Conservation (phyloP, 2,888 invertebrate genomes). For the Nomada hirtipes region DNA sequence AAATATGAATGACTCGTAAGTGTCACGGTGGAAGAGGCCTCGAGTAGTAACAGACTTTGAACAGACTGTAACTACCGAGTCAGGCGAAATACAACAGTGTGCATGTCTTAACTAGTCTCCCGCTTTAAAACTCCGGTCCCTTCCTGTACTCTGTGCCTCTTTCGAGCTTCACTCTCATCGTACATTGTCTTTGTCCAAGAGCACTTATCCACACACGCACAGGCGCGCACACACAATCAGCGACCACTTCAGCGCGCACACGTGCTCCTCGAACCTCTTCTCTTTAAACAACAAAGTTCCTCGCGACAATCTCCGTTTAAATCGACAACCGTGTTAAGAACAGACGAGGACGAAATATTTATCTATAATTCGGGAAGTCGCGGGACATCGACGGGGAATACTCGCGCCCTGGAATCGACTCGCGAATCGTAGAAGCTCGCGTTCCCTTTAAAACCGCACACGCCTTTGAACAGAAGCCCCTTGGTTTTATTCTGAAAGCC, state of each 20-base stretch:
- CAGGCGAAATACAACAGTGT: slow-evolving; percentile 7
- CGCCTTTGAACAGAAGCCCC: neutral
- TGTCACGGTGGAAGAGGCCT: neutral
- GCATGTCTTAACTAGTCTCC: slow-evolving; percentile 8
- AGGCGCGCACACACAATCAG: neutral
- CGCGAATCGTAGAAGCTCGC: neutral
- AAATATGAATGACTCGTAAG: neutral
- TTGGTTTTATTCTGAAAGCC: slow-evolving; percentile 42
- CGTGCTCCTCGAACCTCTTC: neutral
- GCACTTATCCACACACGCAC: neutral
- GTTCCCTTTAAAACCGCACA: slow-evolving; percentile 1
- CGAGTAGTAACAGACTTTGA: slow-evolving; percentile 15
- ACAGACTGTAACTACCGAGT: slow-evolving; percentile 11
- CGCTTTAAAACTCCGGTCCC: slow-evolving; percentile 2
- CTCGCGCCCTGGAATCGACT: neutral
- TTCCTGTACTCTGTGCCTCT: slow-evolving; percentile 8
- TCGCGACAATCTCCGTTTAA: neutral
- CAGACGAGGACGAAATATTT: neutral
- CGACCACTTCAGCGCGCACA: neutral
- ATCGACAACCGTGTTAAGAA: neutral
- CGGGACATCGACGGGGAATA: neutral
- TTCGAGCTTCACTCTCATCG: slow-evolving; percentile 17
- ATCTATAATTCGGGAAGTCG: neutral
- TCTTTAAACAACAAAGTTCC: slow-evolving; percentile 11
- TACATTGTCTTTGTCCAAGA: slow-evolving; percentile 23